Conservation (phyloP, 1,140 invertebrate genomes). For the Procambarus virginalis region DNA sequence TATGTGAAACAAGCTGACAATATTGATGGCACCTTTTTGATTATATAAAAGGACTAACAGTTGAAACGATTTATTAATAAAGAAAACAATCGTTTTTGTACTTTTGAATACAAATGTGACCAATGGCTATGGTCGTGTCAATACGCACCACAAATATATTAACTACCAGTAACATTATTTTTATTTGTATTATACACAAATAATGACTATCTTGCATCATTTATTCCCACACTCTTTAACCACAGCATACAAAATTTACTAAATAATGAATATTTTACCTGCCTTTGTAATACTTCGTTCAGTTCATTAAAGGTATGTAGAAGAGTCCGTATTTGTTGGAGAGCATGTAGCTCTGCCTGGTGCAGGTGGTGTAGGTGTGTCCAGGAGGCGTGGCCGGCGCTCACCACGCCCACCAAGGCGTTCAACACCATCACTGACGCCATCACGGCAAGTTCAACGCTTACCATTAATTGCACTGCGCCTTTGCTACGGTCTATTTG, state of each 20-base stretch:
- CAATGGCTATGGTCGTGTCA: background rate
- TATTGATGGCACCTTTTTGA: too few relatives aligned
- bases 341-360: slow-evolving; percentile 1
- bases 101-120: background rate
- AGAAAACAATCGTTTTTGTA: background rate
- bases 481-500: too few relatives aligned
- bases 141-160: background rate
- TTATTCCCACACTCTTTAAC: background rate
- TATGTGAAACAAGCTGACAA: too few relatives aligned
- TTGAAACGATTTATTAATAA: too few relatives aligned
- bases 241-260: background rate
- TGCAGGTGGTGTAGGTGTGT: slow-evolving; percentile 22
- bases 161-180: background rate
- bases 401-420: slow-evolving; percentile 9
- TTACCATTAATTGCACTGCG: too few relatives aligned
- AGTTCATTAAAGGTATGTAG: slow-evolving; percentile 6
- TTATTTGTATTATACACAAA: background rate
- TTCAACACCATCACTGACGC: background rate
- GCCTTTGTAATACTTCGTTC: slow-evolving; percentile 12
- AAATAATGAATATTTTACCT: background rate
- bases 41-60: too few relatives aligned
- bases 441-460: background rate
- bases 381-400: slow-evolving; percentile 31
- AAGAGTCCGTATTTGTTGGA: slow-evolving; percentile 18
- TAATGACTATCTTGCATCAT: background rate